phyloP scores from a whole-genome alignment of 2,113 vertebrate genomes.

The Craseonycteris thonglongyai region DNA sequence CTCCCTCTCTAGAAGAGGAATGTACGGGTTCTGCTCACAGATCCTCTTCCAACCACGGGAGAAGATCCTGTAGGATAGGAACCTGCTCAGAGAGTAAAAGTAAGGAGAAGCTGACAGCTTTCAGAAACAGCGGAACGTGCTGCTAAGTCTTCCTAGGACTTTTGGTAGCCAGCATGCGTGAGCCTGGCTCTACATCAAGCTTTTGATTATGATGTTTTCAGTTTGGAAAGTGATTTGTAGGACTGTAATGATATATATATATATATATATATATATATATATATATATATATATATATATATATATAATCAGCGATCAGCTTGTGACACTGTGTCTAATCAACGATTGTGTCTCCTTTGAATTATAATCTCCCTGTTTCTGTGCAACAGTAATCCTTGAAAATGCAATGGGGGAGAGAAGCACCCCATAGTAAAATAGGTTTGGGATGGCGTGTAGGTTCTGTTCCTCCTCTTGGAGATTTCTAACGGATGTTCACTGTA shows the following conservation, averaged over 20 bases:
- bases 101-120: background rate
- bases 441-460: background rate
- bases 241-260: background rate
- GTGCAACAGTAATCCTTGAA: background rate
- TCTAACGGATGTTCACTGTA: background rate
- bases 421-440: background rate
- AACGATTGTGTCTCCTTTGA: background rate
- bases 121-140: background rate
- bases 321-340: background rate
- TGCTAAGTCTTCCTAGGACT: background rate
- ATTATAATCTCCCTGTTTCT: background rate
- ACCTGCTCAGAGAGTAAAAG: background rate
- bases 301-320: background rate
- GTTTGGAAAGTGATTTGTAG: background rate
- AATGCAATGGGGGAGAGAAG: background rate
- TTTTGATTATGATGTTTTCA: background rate
- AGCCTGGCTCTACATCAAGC: background rate
- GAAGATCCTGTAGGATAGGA: background rate
- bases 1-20: background rate
- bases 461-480: background rate
- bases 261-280: too few relatives aligned
- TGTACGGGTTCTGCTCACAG: background rate
- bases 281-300: too few relatives aligned
- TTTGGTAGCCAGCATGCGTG: background rate
- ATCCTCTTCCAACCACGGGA: background rate